Percentiles rank a stretch among this genome's conserved stretches.
Evolutionary conservation across 2,797 vertebrate species (phyloP).

Genomic region (Staurois parvus): DNA sequence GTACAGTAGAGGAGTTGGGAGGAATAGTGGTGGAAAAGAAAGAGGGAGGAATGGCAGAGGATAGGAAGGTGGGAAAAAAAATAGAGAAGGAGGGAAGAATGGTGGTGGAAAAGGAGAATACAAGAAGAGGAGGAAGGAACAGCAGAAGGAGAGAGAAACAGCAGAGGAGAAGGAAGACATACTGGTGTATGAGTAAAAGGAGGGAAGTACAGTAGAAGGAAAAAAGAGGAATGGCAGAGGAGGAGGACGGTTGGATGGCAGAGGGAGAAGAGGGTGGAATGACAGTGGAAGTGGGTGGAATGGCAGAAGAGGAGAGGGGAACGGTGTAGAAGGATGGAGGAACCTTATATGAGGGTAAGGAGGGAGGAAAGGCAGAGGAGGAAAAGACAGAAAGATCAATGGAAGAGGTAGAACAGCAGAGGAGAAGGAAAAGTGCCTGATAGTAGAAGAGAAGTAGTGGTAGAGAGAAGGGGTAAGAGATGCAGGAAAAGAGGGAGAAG

Average conservation of each 20-base stretch:
- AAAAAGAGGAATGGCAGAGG: background rate
- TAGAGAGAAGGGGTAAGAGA: too few relatives aligned
- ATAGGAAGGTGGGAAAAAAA: background rate
- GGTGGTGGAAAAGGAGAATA: too few relatives aligned
- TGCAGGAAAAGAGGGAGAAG: too few relatives aligned
- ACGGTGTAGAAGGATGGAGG: background rate
- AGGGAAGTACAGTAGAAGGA: slow-evolving; percentile 46
- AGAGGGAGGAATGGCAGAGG: background rate
- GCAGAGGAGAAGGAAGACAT: slow-evolving; percentile 15
- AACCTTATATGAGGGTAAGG: too few relatives aligned
- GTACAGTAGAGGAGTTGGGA: background rate
- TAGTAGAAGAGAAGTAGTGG: too few relatives aligned
- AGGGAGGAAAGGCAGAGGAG: background rate
- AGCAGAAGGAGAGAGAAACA: slow-evolving; percentile 40
- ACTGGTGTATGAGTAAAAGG: too few relatives aligned
- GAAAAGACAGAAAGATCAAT: background rate
- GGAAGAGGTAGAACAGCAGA: too few relatives aligned
- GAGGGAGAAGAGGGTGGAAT: background rate
- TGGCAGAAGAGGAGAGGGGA: slow-evolving; percentile 7
- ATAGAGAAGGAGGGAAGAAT: background rate
- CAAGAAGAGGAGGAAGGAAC: too few relatives aligned
- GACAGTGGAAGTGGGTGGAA: slow-evolving; percentile 14
- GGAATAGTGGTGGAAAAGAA: background rate
- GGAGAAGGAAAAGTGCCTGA: too few relatives aligned
- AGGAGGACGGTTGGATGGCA: background rate